These are phyloP conservation scores for Toxonevra muliebris DNA, from an alignment of 2,888 invertebrate species.

Conservation along the genomic window DNA sequence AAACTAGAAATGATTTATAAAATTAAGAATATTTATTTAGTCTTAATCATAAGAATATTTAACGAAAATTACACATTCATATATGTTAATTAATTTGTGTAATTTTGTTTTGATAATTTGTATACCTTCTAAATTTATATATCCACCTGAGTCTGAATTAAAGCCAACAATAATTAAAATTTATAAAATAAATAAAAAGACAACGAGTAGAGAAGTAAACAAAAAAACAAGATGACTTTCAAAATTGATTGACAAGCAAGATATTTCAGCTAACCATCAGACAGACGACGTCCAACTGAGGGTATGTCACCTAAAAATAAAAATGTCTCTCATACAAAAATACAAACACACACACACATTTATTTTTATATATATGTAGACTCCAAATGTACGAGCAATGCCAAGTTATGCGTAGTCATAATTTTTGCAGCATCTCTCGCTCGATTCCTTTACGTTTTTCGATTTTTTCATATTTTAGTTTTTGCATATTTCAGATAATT, in stretches of 20 bases:
- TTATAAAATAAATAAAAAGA: constrained; percentile 17
- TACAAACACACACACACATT: background rate
- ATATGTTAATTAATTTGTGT: too few species aligned
- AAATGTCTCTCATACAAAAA: constrained; percentile 51
- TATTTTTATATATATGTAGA: background rate
- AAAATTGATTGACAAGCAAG: constrained; percentile 59
- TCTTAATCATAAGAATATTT: too few species aligned
- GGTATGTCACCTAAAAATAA: constrained; percentile 64
- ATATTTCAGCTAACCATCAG: constrained; percentile 52
- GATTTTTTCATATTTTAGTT: constrained; percentile 32
- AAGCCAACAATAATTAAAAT: background rate
- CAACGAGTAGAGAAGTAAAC: constrained; percentile 16
- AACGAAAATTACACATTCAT: too few species aligned
- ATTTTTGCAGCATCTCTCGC: constrained; percentile 16
- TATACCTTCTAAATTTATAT: background rate
- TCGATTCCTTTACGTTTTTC: constrained; percentile 36
- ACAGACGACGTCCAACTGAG: constrained; percentile 53
- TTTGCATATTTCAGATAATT: constrained; percentile 62
- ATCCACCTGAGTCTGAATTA: background rate
- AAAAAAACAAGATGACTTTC: constrained; percentile 35
- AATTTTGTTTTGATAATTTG: too few species aligned
- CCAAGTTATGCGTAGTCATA: constrained; percentile 22
- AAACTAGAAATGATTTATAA: too few species aligned
- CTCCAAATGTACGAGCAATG: constrained; percentile 1
- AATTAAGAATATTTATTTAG: too few species aligned